These are phyloP conservation scores for Holocentrus rufus DNA, from an alignment of 2,797 vertebrate species.

Conservation along the genomic window DNA sequence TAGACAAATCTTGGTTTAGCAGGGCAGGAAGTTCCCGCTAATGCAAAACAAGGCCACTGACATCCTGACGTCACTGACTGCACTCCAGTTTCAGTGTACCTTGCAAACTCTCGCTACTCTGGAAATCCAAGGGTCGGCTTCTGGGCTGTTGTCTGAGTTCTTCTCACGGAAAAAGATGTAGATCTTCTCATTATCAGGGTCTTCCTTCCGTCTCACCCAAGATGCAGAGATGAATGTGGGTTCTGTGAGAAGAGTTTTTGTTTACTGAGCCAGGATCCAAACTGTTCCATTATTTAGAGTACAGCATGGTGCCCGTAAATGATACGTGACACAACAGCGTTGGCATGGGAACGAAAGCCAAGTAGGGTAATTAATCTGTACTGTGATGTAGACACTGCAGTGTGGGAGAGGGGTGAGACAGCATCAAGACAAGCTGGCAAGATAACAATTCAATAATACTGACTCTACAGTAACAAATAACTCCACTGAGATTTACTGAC, in stretches of 20 bases:
- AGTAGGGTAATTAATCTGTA: neutral
- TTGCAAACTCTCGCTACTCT: constrained; percentile 84
- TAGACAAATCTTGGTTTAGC: neutral
- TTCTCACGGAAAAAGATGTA: constrained; percentile 84
- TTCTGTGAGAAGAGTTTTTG: constrained; percentile 62
- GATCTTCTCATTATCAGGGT: constrained; percentile 82
- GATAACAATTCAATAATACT: neutral
- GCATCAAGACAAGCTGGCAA: neutral
- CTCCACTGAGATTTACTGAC: constrained; percentile 58
- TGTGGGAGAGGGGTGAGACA: neutral
- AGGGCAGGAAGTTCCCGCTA: neutral
- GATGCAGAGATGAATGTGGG: constrained; percentile 81
- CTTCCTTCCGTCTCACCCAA: constrained; percentile 69
- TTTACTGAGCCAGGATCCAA: constrained; percentile 6
- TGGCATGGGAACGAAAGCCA: neutral
- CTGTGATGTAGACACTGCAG: neutral
- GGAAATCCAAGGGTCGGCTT: constrained; percentile 83
- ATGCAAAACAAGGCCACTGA: neutral
- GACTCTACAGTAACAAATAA: neutral
- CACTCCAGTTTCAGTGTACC: constrained; percentile 60
- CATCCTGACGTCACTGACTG: neutral
- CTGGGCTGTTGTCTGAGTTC: constrained; percentile 78
- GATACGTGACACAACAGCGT: neutral
- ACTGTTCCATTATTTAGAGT: neutral
- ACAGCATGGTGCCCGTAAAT: neutral